Evolutionary conservation across 2,113 vertebrate species (phyloP).

Genomic region (Hemicordylus capensis): DNA sequence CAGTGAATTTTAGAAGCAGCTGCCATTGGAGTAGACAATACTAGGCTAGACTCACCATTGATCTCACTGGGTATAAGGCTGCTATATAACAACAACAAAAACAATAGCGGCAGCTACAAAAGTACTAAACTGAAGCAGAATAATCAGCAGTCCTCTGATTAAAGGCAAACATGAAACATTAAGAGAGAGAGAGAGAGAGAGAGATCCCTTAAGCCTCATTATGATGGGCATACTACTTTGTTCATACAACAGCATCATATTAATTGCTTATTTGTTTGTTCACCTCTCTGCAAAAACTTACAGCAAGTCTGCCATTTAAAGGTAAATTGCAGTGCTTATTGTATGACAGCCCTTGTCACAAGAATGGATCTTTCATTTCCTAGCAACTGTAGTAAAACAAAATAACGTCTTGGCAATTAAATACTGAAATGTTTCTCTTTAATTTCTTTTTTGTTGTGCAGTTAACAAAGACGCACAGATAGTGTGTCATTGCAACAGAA

Average conservation of each 20-base stretch:
- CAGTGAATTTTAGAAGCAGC: too few species aligned
- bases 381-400: constrained; percentile 6
- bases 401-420: background rate
- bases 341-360: background rate
- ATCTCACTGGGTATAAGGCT: background rate
- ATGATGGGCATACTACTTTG: background rate
- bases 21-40: background rate
- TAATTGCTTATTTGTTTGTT: background rate
- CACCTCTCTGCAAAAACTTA: background rate
- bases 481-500: background rate
- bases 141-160: too few species aligned
- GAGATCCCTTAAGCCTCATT: background rate
- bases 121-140: background rate
- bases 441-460: background rate
- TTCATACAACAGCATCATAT: background rate
- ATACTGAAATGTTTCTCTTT: background rate
- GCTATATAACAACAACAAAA: background rate
- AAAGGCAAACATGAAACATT: background rate
- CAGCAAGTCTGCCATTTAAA: background rate
- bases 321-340: background rate
- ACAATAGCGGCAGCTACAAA: too few species aligned
- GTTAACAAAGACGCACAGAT: constrained; percentile 16
- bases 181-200: background rate
- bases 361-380: background rate
- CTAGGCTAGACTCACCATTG: background rate